Evolutionary conservation across 1,140 invertebrate genomes (phyloP).

Genomic region (Ceratina japonica): DNA sequence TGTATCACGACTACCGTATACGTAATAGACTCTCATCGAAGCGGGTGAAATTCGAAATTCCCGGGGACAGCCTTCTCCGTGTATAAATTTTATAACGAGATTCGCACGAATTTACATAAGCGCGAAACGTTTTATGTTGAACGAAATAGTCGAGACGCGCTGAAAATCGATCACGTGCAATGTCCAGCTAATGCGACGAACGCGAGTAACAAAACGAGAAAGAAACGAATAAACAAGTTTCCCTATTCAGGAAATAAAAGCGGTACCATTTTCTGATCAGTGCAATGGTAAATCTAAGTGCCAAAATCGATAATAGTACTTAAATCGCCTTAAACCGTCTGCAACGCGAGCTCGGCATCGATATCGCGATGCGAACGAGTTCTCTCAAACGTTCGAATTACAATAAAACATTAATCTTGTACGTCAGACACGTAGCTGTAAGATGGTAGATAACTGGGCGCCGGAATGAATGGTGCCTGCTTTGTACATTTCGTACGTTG

Average conservation of each 20-base stretch:
- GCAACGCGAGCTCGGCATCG: slow-evolving; percentile 57
- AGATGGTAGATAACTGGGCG: slow-evolving; percentile 35
- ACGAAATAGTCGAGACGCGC: slow-evolving; percentile 8
- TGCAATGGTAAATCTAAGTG: slow-evolving; percentile 76
- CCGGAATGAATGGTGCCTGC: slow-evolving; percentile 53
- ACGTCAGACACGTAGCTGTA: slow-evolving; percentile 48
- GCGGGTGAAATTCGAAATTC: neutral
- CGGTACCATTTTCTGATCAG: slow-evolving; percentile 69
- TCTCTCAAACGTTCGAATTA: slow-evolving; percentile 33
- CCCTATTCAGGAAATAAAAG: slow-evolving; percentile 41
- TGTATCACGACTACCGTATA: slow-evolving; percentile 7
- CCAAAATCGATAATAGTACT: slow-evolving; percentile 75
- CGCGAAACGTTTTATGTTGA: too few relatives aligned
- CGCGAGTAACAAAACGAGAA: neutral
- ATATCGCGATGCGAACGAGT: slow-evolving; percentile 35
- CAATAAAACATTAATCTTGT: slow-evolving; percentile 43
- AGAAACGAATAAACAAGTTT: slow-evolving; percentile 40
- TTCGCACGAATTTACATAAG: neutral
- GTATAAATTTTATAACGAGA: slow-evolving; percentile 12
- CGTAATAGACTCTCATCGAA: too few relatives aligned
- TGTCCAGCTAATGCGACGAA: neutral
- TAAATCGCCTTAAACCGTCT: slow-evolving; percentile 71
- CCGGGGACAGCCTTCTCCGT: too few relatives aligned
- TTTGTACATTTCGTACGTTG: slow-evolving; percentile 74
- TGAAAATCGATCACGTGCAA: neutral